Conservation (phyloP, 2,113 vertebrate genomes). For the Speoplatyrhinus poulsoni region DNA sequence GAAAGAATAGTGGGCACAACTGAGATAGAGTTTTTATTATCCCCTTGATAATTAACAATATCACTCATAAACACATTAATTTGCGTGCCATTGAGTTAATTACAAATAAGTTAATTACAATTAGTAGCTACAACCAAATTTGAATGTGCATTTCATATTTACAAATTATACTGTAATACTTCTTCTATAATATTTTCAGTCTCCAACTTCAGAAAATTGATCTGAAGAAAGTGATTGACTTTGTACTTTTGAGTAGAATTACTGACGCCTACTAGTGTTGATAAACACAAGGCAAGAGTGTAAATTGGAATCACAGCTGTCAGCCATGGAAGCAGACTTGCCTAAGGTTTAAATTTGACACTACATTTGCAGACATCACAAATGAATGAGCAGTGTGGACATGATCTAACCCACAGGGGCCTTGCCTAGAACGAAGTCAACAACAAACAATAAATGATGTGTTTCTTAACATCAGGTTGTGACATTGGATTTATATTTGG, state of each 20-base stretch:
- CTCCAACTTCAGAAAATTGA: background rate
- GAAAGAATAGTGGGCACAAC: background rate
- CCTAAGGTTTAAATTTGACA: slow-evolving; percentile 55
- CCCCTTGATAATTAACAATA: background rate
- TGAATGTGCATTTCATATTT: background rate
- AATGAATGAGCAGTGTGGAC: slow-evolving; percentile 50
- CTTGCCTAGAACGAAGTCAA: slow-evolving; percentile 24
- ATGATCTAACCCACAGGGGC: slow-evolving; percentile 27
- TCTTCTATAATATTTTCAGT: background rate
- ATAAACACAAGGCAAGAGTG: slow-evolving; percentile 22
- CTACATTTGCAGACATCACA: slow-evolving; percentile 53
- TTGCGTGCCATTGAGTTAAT: background rate
- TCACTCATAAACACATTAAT: background rate
- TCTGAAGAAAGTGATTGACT: background rate
- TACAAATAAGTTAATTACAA: background rate
- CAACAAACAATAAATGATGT: slow-evolving; percentile 34
- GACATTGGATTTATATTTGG: slow-evolving; percentile 18
- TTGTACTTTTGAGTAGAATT: slow-evolving; percentile 3
- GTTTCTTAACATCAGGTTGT: slow-evolving; percentile 21
- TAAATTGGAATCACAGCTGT: slow-evolving; percentile 46
- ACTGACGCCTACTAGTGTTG: slow-evolving; percentile 15
- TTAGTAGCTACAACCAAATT: background rate
- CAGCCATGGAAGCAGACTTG: slow-evolving; percentile 44
- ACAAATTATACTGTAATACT: background rate
- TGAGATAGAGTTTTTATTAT: background rate